These are phyloP conservation scores for Phrynocephalus guinanensis DNA, from an alignment of 2,797 vertebrate genomes.

Conservation along the genomic window DNA sequence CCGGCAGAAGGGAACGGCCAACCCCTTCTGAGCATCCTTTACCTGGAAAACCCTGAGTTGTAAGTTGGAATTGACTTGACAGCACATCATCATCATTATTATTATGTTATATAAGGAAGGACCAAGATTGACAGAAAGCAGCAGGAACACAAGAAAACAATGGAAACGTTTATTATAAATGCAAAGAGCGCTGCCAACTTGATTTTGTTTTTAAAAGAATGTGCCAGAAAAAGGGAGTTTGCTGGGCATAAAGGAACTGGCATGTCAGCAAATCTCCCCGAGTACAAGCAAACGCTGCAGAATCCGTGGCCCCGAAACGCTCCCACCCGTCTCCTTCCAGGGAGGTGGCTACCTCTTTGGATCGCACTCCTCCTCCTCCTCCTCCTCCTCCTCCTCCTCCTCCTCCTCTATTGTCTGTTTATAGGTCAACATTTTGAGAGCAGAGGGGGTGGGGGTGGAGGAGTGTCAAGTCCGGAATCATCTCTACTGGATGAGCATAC, in stretches of 20 bases:
- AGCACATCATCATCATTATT: too few species aligned
- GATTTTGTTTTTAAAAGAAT: not conserved
- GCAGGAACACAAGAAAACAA: not conserved
- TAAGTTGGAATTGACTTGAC: too few species aligned
- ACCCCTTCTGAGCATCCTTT: too few species aligned
- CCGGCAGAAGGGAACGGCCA: too few species aligned
- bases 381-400: too few species aligned
- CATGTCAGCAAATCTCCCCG: not conserved
- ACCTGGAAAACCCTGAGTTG: too few species aligned
- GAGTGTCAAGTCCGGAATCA: not conserved
- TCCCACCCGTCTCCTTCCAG: not conserved
- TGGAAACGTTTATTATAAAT: not conserved
- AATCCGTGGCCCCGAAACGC: not conserved
- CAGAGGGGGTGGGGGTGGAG: not conserved
- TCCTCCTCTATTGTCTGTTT: not conserved
- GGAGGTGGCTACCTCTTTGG: not conserved
- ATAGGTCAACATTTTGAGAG: slow-evolving; percentile 1
- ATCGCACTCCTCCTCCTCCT: too few species aligned
- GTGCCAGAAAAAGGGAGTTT: not conserved
- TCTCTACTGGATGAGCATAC: slow-evolving; percentile 19
- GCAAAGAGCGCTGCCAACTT: not conserved
- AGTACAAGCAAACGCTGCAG: not conserved
- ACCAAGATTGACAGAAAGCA: not conserved
- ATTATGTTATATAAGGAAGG: not conserved
- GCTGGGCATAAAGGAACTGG: not conserved